Evolutionary conservation across 2,113 vertebrate genomes (phyloP).

Genomic region (Lepisosteus osseus): DNA sequence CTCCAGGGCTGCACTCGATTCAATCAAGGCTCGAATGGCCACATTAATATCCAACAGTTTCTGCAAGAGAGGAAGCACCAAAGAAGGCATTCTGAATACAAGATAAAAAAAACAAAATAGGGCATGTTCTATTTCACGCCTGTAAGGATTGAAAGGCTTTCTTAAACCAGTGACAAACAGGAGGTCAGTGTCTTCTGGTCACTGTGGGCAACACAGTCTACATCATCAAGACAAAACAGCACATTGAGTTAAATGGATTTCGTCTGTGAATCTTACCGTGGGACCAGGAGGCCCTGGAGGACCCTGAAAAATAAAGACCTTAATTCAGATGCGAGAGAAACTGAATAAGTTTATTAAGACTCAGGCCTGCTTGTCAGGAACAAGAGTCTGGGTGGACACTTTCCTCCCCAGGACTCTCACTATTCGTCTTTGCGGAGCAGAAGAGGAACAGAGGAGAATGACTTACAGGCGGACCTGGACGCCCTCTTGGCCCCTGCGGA

Average conservation of each 20-base stretch:
- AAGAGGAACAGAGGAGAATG: neutral
- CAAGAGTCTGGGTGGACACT: too few relatives aligned
- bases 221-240: too few relatives aligned
- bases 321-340: conserved; percentile 22
- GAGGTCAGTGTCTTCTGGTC: neutral
- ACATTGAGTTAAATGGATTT: too few relatives aligned
- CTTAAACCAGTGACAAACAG: neutral
- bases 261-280: conserved; percentile 66
- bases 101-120: too few relatives aligned
- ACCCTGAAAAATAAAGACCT: conserved; percentile 64
- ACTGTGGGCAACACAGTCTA: too few relatives aligned
- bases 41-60: conserved; percentile 74
- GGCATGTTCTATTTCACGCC: too few relatives aligned
- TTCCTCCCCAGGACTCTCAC: too few relatives aligned
- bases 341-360: too few relatives aligned
- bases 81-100: too few relatives aligned
- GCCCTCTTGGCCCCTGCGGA: conserved; percentile 81
- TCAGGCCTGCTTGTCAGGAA: too few relatives aligned
- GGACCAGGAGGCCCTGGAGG: conserved; percentile 81
- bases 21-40: conserved; percentile 69
- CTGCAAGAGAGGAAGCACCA: conserved; percentile 53
- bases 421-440: neutral
- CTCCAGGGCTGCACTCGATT: conserved; percentile 66
- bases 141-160: too few relatives aligned
- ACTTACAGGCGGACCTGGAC: conserved; percentile 86